Percentiles rank a stretch among this genome's conserved stretches.
Evolutionary conservation across 2,888 invertebrate species (phyloP).

Genomic region (Phortica okadai): DNA sequence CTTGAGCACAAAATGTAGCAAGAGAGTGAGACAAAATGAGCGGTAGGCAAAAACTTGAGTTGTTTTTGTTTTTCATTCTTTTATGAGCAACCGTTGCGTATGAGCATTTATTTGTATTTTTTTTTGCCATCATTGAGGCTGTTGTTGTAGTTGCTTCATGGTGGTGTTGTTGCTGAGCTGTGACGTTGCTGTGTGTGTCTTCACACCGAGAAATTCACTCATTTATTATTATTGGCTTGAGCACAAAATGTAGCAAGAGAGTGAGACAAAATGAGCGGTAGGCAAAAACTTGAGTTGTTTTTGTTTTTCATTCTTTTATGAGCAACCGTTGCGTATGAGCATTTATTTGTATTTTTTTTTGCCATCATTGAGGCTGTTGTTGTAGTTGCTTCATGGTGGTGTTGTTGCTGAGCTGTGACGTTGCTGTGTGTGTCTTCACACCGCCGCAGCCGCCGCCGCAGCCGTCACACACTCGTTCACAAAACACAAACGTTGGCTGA

Average conservation of each 20-base stretch:
- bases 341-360: background rate
- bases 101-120: too few species aligned
- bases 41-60: too few species aligned
- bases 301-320: background rate
- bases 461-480: background rate
- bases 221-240: too few species aligned
- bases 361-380: slow-evolving; percentile 4
- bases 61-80: background rate
- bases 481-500: slow-evolving; percentile 51
- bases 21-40: too few species aligned
- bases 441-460: background rate
- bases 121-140: background rate
- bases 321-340: slow-evolving; percentile 22
- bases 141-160: background rate
- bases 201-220: background rate
- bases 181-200: background rate
- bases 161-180: background rate
- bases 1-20: too few species aligned
- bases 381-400: background rate
- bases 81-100: slow-evolving; percentile 17
- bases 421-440: background rate
- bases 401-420: background rate
- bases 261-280: too few species aligned
- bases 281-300: too few species aligned
- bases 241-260: too few species aligned